Conservation (phyloP, 1,140 invertebrate genomes). For the Phocides pigmalion region DNA sequence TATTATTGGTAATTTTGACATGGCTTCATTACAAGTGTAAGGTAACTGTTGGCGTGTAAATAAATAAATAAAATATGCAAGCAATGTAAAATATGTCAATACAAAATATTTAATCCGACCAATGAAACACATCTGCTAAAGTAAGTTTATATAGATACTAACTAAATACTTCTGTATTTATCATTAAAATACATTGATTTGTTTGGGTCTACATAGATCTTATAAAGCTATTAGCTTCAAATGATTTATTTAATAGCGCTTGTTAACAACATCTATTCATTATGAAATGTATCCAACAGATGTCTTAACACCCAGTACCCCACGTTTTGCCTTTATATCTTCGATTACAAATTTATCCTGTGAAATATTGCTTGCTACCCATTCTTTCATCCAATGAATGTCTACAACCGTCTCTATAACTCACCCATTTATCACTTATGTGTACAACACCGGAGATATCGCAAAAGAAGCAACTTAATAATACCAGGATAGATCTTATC, state of each 20-base stretch:
- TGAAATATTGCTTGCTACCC: constrained; percentile 9
- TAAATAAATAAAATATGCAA: too few relatives aligned
- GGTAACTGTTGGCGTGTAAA: too few relatives aligned
- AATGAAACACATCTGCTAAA: too few relatives aligned
- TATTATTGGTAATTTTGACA: too few relatives aligned
- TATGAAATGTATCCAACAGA: constrained; percentile 7
- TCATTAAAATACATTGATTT: too few relatives aligned
- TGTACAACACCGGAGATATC: constrained; percentile 40
- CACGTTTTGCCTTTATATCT: not conserved
- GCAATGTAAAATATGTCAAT: too few relatives aligned
- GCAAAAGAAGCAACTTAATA: constrained; percentile 59
- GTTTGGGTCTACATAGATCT: not conserved
- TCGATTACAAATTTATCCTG: constrained; percentile 7
- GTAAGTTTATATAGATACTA: not conserved
- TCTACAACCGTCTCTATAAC: constrained; percentile 28
- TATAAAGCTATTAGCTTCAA: not conserved
- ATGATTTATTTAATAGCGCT: constrained; percentile 2
- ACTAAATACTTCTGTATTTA: not conserved
- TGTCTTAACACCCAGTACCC: constrained; percentile 16
- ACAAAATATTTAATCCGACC: too few relatives aligned
- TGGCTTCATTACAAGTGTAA: too few relatives aligned
- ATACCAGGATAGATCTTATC: constrained; percentile 61
- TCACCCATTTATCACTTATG: constrained; percentile 32
- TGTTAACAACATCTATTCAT: constrained; percentile 6
- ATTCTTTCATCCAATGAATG: constrained; percentile 28